These are phyloP conservation scores for Meteorus cinctellus DNA, from an alignment of 2,888 invertebrate genomes.

Conservation along the genomic window DNA sequence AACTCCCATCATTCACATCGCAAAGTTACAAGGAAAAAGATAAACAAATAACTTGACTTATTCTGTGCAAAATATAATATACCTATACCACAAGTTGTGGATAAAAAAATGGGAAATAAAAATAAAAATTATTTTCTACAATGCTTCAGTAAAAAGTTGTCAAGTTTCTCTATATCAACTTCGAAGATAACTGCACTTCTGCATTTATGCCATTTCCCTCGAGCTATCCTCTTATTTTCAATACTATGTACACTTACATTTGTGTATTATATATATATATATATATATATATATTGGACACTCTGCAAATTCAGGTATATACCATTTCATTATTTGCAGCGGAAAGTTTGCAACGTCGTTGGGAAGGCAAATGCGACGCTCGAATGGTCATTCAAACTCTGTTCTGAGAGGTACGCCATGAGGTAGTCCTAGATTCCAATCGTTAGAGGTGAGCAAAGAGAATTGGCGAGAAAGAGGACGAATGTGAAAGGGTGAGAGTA, in stretches of 20 bases:
- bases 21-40: no score
- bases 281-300: background rate
- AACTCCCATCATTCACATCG: no score
- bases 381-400: slow-evolving; percentile 33
- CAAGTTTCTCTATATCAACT: background rate
- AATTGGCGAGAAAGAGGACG: background rate
- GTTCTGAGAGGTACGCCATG: slow-evolving; percentile 25
- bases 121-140: background rate
- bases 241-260: background rate
- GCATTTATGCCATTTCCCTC: slow-evolving; percentile 21
- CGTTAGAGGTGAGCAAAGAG: slow-evolving; percentile 20
- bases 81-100: no score
- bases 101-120: background rate
- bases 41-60: no score
- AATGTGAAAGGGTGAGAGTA: no score
- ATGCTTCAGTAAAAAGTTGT: background rate
- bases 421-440: slow-evolving; percentile 25
- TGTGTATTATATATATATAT: background rate
- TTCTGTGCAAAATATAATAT: no score
- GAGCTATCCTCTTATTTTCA: slow-evolving; percentile 19
- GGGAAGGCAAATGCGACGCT: slow-evolving; percentile 35
- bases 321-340: slow-evolving; percentile 37
- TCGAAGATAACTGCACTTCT: slow-evolving; percentile 5
- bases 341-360: slow-evolving; percentile 34
- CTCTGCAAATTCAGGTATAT: slow-evolving; percentile 21